These are phyloP conservation scores for Austrolebias charrua DNA, from an alignment of 2,797 vertebrate genomes.

Conservation along the genomic window DNA sequence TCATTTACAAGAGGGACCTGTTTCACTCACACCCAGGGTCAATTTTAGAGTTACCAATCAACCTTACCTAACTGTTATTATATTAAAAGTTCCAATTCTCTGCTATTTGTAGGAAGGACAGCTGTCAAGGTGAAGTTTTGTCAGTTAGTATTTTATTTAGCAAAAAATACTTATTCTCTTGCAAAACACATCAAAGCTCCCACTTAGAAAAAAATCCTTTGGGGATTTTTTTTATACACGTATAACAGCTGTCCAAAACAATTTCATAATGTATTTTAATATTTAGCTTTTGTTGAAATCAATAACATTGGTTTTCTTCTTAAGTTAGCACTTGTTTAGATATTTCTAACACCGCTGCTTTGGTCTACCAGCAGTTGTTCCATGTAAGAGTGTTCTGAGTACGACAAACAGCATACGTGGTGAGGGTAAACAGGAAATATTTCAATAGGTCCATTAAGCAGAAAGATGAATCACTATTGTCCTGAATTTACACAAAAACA, in stretches of 20 bases:
- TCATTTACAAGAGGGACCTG: too few species aligned
- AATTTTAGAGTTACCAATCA: too few species aligned
- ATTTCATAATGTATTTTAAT: constrained; percentile 15
- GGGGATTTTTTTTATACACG: constrained; percentile 10
- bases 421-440: constrained; percentile 76
- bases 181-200: constrained; percentile 48
- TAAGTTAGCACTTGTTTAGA: constrained; percentile 48
- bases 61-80: constrained; percentile 61
- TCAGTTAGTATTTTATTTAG: constrained; percentile 46
- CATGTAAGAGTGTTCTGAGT: constrained; percentile 61
- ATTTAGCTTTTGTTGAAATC: constrained; percentile 20
- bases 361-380: constrained; percentile 29
- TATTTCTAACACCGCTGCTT: constrained; percentile 31
- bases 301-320: constrained; percentile 5
- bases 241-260: background rate
- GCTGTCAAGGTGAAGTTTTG: constrained; percentile 66
- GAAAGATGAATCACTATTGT: constrained; percentile 72
- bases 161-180: constrained; percentile 46
- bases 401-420: constrained; percentile 50
- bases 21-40: too few species aligned
- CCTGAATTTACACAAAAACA: constrained; percentile 52
- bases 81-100: constrained; percentile 51
- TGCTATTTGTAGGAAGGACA: constrained; percentile 66
- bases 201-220: constrained; percentile 26
- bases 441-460: constrained; percentile 67